Conservation (phyloP, 2,888 invertebrate species). For the Drosophila meridiana region DNA sequence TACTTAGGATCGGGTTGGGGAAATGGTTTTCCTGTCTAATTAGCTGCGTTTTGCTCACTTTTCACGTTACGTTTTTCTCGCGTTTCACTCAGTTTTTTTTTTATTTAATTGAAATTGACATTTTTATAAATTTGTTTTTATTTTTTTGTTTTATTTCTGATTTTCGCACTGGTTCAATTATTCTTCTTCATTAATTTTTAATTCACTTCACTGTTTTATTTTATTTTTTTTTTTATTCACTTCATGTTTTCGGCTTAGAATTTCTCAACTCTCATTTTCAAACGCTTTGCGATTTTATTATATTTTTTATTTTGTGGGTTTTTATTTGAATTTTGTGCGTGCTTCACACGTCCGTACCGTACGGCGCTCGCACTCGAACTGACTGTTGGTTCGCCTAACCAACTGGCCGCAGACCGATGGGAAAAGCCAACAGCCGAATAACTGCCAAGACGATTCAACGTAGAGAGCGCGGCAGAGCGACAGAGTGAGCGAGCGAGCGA, state of each 20-base stretch:
- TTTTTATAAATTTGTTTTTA: constrained; percentile 43
- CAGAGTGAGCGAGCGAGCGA: constrained; percentile 2
- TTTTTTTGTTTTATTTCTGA: constrained; percentile 1
- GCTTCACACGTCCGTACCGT: constrained; percentile 83
- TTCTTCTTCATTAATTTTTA: constrained; percentile 16
- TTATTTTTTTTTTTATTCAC: constrained; percentile 10
- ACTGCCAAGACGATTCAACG: constrained; percentile 5
- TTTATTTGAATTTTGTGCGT: constrained; percentile 70
- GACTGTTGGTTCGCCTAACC: constrained; percentile 42
- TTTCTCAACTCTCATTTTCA: constrained; percentile 39
- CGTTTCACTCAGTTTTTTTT: constrained; percentile 25
- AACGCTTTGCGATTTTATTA: constrained; percentile 59
- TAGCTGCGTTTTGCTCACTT: constrained; percentile 15
- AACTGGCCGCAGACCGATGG: constrained; percentile 32
- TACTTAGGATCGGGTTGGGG: background rate
- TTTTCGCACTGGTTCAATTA: constrained; percentile 29
- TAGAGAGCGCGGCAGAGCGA: constrained; percentile 9
- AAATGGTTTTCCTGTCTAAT: background rate
- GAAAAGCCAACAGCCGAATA: constrained; percentile 25
- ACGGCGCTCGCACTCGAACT: constrained; percentile 85
- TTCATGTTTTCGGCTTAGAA: constrained; percentile 24
- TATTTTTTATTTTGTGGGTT: constrained; percentile 44
- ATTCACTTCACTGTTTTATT: constrained; percentile 28
- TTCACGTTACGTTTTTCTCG: constrained; percentile 29
- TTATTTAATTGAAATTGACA: constrained; percentile 53